Evolutionary conservation across 2,888 invertebrate species (phyloP), one percentile per base, ranked within the genome.

Genomic region (Nomada ruficornis): DNA sequence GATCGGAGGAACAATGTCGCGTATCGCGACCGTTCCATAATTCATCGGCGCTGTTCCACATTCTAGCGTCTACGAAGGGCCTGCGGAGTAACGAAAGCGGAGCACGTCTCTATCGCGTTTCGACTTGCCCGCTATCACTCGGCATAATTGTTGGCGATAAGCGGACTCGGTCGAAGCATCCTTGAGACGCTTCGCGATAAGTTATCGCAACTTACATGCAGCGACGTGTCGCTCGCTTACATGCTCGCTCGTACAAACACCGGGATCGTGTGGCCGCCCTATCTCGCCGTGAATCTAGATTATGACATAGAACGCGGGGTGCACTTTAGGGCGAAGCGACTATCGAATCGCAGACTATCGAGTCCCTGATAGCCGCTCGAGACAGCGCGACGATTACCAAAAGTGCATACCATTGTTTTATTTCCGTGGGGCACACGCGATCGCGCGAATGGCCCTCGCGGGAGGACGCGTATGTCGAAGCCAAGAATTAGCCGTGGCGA

Each of bases 91-190:
- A 76, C 73, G 52, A 68, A 69, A 63, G 77, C 29, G 54, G 20
- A 52, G 20, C 18, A 20, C 57, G n/a, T 23, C 47, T 63, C n/a
- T 72, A 71, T 77, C 75, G 70, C 67, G 69, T 57, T 15, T 47
- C 36, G 54, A 36, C 60, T 69, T 63, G 65, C 36, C 60, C 20
- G 73, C 26, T 81, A 85, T 87, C 86, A 77, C 60, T 47, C 75
- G 54, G 64, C 77, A 80, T 85, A 80, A 85, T 87, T 83, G 77
- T 76, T 72, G 64, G 36, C 64, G 87, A 87, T 69, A 80, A 79
- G 60, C 72, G 76, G 80, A 74, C 60, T 72, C 79, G 82, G 47
- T 50, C 57, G 76, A 42, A 26, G n/a, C 70, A 71, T 77, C 74
- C 77, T 84, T 71, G 80, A 71, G 67, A 70, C 73, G 44, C 23